These are phyloP conservation scores for Acanthaster planci DNA, from an alignment of 35 echinoderm and acorn worm genomes.

Conservation along the genomic window DNA sequence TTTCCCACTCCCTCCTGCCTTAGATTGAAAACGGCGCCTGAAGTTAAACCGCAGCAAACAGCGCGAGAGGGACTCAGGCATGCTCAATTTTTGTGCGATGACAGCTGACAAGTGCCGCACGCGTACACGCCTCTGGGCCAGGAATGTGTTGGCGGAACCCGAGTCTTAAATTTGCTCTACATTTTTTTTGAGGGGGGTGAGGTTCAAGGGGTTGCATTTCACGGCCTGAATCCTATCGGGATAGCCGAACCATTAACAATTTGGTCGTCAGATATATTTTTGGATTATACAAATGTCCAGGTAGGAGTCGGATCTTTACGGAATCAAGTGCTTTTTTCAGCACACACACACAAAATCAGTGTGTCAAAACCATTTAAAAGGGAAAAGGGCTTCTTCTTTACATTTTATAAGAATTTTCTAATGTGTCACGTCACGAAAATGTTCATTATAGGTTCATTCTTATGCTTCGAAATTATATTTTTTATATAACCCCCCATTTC, in stretches of 20 bases:
- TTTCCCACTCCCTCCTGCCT: neutral
- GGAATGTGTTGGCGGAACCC: constrained; percentile 16
- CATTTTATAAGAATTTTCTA: no score
- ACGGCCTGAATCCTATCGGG: neutral
- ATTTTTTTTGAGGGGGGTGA: neutral
- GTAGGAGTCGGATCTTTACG: no score
- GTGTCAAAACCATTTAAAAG: no score
- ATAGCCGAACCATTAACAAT: constrained; percentile 3
- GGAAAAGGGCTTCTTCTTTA: no score
- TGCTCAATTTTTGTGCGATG: constrained; percentile 21
- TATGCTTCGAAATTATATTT: no score
- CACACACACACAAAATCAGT: no score
- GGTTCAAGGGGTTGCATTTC: neutral
- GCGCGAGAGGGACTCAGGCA: neutral
- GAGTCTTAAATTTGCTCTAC: constrained; percentile 24
- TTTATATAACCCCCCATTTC: no score
- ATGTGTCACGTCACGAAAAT: no score
- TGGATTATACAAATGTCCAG: no score
- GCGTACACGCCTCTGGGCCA: neutral
- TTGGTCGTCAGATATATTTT: neutral
- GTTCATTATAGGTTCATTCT: no score
- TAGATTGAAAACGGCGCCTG: constrained; percentile 12
- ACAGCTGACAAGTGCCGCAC: neutral
- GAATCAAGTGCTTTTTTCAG: no score
- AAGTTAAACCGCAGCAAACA: neutral